Conservation (phyloP, 2,113 vertebrate species). For the Piaya cayana region DNA sequence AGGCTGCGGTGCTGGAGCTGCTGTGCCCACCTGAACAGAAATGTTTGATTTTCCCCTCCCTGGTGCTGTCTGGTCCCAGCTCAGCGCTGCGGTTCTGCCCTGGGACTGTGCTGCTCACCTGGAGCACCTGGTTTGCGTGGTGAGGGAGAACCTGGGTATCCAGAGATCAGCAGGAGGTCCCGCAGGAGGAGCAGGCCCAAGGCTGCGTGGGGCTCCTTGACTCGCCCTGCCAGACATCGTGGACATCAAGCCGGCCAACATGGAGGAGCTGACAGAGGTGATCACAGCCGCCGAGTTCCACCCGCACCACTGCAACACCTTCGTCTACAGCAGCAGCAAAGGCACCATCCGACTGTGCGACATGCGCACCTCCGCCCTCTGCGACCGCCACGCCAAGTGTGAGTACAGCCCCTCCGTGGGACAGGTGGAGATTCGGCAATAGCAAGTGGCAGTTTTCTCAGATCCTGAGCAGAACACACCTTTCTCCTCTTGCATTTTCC, state of each 20-base stretch:
- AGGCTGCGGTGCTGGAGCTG: neutral
- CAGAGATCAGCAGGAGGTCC: rapidly evolving
- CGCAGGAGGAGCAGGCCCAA: rapidly evolving
- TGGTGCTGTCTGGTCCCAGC: rapidly evolving
- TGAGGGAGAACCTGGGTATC: rapidly evolving
- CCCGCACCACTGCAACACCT: conserved; percentile 93
- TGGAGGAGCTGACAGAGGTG: conserved; percentile 96
- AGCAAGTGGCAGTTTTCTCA: neutral
- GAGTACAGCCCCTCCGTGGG: conserved; percentile 39
- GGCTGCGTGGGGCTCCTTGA: conserved; percentile 77
- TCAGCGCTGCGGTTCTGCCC: rapidly evolving
- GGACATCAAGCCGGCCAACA: conserved; percentile 95
- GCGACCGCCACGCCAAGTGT: conserved; percentile 96
- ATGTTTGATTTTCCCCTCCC: rapidly evolving
- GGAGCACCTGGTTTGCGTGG: rapidly evolving
- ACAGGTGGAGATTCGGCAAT: neutral
- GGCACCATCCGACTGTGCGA: conserved; percentile 95
- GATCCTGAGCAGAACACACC: neutral
- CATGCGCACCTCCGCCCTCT: conserved; percentile 91
- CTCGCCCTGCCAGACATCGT: conserved; percentile 87
- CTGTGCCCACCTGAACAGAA: neutral
- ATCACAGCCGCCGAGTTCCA: conserved; percentile 95
- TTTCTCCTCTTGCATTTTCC: neutral
- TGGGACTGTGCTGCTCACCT: rapidly evolving
- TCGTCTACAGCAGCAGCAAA: conserved; percentile 98